phyloP scores from a whole-genome alignment of 2,888 invertebrate genomes.

The Caenorhabditis zanzibari region DNA sequence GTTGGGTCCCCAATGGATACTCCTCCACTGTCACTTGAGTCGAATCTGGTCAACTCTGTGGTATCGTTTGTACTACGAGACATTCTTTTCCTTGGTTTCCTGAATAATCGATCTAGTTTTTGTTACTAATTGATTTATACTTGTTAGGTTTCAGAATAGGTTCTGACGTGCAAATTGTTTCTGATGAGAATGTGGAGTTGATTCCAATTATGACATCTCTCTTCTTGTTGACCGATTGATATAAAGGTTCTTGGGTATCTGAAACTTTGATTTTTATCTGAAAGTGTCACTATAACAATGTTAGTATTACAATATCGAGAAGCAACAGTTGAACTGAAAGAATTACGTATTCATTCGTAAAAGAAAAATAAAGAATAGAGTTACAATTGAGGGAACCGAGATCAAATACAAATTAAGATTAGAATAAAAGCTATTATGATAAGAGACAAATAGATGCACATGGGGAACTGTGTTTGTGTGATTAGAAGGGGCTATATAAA shows the following conservation, averaged over 20 bases:
- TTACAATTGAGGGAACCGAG: conserved; percentile 61
- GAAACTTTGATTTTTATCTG: conserved; percentile 37
- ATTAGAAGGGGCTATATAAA: conserved; percentile 4
- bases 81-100: conserved; percentile 57
- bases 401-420: conserved; percentile 61
- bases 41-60: conserved; percentile 59
- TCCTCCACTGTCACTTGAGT: conserved; percentile 72
- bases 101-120: not conserved
- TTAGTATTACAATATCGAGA: conserved; percentile 59
- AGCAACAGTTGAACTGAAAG: conserved; percentile 35
- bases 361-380: conserved; percentile 51
- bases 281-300: conserved; percentile 15
- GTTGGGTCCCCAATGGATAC: conserved; percentile 63
- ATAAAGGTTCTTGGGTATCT: conserved; percentile 62
- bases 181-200: conserved; percentile 73
- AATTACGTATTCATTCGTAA: conserved; percentile 54
- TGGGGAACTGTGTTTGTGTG: not conserved
- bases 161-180: conserved; percentile 67
- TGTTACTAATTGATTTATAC: conserved; percentile 12
- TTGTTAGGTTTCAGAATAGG: conserved; percentile 59
- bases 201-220: conserved; percentile 71
- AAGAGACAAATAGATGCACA: conserved; percentile 27
- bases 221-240: conserved; percentile 61
- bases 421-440: conserved; percentile 8
- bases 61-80: conserved; percentile 61